Conservation (phyloP, 2,113 vertebrate species). For the Cynocephalus volans region DNA sequence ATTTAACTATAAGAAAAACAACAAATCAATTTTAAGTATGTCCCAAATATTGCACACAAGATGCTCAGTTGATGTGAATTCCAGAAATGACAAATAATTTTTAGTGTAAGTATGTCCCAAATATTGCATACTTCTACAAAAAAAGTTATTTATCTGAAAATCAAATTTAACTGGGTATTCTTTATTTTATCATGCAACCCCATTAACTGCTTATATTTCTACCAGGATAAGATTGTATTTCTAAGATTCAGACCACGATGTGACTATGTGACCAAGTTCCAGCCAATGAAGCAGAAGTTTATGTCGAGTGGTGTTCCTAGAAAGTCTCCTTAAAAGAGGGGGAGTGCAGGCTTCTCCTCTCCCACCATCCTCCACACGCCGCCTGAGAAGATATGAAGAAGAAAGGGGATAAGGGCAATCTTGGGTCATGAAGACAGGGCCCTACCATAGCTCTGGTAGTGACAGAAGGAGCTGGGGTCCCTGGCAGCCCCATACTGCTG, state of each 20-base stretch:
- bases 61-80: not conserved
- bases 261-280: not conserved
- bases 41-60: not conserved
- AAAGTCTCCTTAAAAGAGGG: slow-evolving; percentile 6
- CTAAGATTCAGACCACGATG: not conserved
- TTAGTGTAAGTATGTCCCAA: not conserved
- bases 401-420: not conserved
- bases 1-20: not conserved
- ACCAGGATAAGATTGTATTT: not conserved
- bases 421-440: not conserved
- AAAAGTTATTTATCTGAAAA: slow-evolving; percentile 28
- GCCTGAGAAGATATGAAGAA: not conserved
- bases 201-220: not conserved
- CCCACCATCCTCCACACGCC: not conserved
- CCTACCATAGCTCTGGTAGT: not conserved
- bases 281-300: not conserved
- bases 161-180: not conserved
- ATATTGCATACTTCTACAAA: not conserved
- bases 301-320: not conserved
- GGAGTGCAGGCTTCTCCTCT: not conserved
- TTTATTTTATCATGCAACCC: not conserved
- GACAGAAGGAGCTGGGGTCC: not conserved
- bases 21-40: not conserved
- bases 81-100: not conserved
- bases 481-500: not conserved